A percentile compares a stretch with the other conserved stretches of the same genome.
phyloP scores from a whole-genome alignment of 2,113 vertebrate genomes.

The Candoia aspera region DNA sequence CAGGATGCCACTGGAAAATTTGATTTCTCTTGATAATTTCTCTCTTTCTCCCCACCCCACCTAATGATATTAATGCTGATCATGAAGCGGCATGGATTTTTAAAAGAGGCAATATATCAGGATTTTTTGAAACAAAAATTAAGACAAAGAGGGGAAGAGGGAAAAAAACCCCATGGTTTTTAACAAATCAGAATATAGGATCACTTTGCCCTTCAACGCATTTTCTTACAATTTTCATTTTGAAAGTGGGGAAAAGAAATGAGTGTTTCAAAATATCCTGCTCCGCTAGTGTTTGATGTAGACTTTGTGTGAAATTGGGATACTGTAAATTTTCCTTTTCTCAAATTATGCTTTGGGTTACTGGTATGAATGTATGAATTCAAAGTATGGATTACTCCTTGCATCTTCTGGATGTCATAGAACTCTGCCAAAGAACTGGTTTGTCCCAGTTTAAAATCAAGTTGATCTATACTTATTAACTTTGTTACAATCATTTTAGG shows the following conservation, averaged over 20 bases:
- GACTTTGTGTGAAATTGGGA: neutral
- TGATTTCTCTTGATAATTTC: conserved; percentile 99
- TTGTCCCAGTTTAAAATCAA: too few relatives aligned
- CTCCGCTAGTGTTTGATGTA: neutral
- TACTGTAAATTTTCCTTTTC: neutral
- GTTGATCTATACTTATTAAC: too few relatives aligned
- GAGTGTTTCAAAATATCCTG: neutral
- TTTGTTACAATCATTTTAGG: too few relatives aligned
- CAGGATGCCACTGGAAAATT: conserved; percentile 99
- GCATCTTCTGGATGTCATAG: too few relatives aligned
- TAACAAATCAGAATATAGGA: conserved; percentile 54
- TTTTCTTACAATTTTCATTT: neutral
- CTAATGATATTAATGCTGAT: conserved; percentile 93
- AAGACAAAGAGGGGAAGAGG: neutral
- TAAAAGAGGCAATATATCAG: conserved; percentile 68
- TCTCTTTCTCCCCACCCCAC: conserved; percentile 69
- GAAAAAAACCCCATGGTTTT: conserved; percentile 49
- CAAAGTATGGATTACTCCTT: too few relatives aligned
- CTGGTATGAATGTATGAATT: too few relatives aligned
- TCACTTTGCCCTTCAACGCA: conserved; percentile 23
- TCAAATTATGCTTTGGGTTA: too few relatives aligned
- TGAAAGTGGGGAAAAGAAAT: neutral
- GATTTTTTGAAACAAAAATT: conserved; percentile 39
- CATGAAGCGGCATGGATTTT: conserved; percentile 76
- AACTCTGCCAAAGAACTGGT: too few relatives aligned